A percentile compares a stretch with the other conserved stretches of the same genome.
Conservation (phyloP, 2,888 invertebrate species). For the Meliscaeva auricollis region DNA sequence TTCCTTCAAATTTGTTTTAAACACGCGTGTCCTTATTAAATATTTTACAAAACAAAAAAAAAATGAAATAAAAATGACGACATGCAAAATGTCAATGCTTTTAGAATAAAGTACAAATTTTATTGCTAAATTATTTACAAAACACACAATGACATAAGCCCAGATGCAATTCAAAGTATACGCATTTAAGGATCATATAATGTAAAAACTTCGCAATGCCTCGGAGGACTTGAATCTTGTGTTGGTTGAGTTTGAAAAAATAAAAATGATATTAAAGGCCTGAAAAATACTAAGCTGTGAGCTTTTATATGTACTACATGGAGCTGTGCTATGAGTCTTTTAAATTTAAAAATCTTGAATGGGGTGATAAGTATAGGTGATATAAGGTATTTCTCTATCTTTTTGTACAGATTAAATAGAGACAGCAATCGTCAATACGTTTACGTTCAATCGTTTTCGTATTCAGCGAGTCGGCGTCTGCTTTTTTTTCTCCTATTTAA, state of each 20-base stretch:
- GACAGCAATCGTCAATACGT: too few relatives aligned
- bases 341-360: too few relatives aligned
- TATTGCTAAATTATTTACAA: constrained; percentile 4
- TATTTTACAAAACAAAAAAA: background rate
- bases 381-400: too few relatives aligned
- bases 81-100: constrained; percentile 16
- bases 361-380: too few relatives aligned
- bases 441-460: too few relatives aligned
- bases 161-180: constrained; percentile 9
- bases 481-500: too few relatives aligned
- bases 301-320: too few relatives aligned
- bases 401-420: too few relatives aligned
- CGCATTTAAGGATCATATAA: background rate
- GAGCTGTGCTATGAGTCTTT: too few relatives aligned
- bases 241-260: background rate
- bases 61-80: background rate
- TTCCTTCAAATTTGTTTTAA: constrained; percentile 22
- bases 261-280: background rate
- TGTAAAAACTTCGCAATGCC: background rate
- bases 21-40: constrained; percentile 11
- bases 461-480: too few relatives aligned
- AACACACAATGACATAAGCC: constrained; percentile 1
- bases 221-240: background rate
- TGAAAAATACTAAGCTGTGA: too few relatives aligned
- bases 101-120: constrained; percentile 24